Evolutionary conservation across 30 jellyfish, hydroid and myxozoan genomes (phyloP), one percentile per base, ranked within the genome.

Genomic region (Sanderia malayensis): DNA sequence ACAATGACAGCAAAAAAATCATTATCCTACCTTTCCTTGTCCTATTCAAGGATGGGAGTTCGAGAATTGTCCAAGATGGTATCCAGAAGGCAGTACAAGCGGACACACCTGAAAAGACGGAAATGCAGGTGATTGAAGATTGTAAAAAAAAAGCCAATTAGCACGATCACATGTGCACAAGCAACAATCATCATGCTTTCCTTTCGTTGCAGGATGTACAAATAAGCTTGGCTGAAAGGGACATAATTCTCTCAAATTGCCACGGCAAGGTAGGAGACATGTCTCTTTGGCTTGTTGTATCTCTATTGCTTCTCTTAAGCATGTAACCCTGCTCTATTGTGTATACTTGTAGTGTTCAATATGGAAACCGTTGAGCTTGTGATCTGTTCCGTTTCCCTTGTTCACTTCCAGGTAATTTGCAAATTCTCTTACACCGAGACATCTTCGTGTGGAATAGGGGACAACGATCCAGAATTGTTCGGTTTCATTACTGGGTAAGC

Each of bases 401-500:
- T 7, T 31, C 32, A 31, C 20, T 32, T 70, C 31, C 47, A 88
- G 97, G 46, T 65, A 0, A 27, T 81, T 57, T 82, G 76, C 9
- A 70, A 76, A 58, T 89, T 31, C 59, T 89, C 97, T 0, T 89
- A 89, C 63, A 89, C 97, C 1, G 95, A 89, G 44, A 89, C 97
- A 1, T 81, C 95, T 0, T 89, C 97, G 9, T 89, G 97, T 46
- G 97, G 94, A 0, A 44, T 89, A 29, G 81, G 88, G 27, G 95
- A 89, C 21, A 82, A 72, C 20, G 86, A 89, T 33, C 76, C 83
- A 3, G 72, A 71, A 20, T 34, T 31, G 24, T 82, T 89, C 65
- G 97, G 95, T 4, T 89, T 89, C 69, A 89, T 89, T 9, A 80
- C 93, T 41, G 97, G 97, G 97, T 81, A 29, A 49, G 95, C 67